A percentile compares a stretch with the other conserved stretches of the same genome.
phyloP scores from a whole-genome alignment of 2,113 vertebrate genomes.

The Suncus etruscus region DNA sequence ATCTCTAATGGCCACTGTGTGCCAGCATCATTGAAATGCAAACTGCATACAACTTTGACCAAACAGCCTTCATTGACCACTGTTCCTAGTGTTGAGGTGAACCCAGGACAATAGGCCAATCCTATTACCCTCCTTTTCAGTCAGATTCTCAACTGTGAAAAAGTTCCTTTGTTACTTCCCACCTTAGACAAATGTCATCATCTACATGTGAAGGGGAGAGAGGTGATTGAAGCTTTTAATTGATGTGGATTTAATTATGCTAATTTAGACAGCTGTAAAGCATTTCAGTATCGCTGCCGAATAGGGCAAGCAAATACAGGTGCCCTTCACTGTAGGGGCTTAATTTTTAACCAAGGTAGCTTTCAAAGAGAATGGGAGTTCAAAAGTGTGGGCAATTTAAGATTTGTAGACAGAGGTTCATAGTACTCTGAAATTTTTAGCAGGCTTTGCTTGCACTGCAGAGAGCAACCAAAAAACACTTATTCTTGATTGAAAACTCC shows the following conservation, averaged over 20 bases:
- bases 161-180: slow-evolving; percentile 90
- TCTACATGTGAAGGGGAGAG: slow-evolving; percentile 94
- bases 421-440: slow-evolving; percentile 57
- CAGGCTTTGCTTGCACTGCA: not conserved
- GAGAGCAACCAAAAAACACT: not conserved
- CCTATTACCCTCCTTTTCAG: slow-evolving; percentile 89
- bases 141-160: slow-evolving; percentile 85
- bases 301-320: slow-evolving; percentile 92
- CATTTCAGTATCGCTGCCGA: slow-evolving; percentile 85
- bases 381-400: slow-evolving; percentile 81
- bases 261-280: slow-evolving; percentile 94
- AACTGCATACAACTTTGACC: slow-evolving; percentile 84
- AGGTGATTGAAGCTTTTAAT: slow-evolving; percentile 94
- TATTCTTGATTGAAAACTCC: slow-evolving; percentile 24
- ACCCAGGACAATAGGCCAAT: slow-evolving; percentile 88
- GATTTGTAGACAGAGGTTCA: slow-evolving; percentile 77
- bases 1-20: slow-evolving; percentile 77
- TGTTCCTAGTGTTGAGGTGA: slow-evolving; percentile 88
- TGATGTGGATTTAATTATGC: slow-evolving; percentile 98
- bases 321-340: slow-evolving; percentile 90
- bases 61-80: slow-evolving; percentile 85
- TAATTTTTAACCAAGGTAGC: slow-evolving; percentile 89
- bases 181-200: slow-evolving; percentile 92
- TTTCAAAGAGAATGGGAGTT: slow-evolving; percentile 84
- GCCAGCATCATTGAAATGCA: slow-evolving; percentile 88